Evolutionary conservation across 2,797 vertebrate species (phyloP).

Genomic region (Premnoplex brunnescens): DNA sequence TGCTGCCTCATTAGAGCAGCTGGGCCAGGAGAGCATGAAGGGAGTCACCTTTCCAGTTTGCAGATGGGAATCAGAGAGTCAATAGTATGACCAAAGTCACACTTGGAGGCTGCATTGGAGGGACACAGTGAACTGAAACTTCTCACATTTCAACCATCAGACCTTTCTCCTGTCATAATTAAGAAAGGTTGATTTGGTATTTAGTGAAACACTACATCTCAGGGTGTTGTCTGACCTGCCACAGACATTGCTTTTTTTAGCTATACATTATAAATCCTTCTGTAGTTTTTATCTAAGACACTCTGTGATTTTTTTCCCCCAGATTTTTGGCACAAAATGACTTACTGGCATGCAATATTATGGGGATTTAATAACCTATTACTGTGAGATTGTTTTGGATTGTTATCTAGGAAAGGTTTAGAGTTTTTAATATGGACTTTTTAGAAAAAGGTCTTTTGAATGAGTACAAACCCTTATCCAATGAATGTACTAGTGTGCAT

Average conservation of each 20-base stretch:
- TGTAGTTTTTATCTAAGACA: background rate
- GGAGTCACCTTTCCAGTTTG: background rate
- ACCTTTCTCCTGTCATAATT: background rate
- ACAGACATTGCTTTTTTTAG: background rate
- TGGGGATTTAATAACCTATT: background rate
- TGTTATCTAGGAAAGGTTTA: background rate
- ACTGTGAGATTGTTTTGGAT: background rate
- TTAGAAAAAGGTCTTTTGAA: background rate
- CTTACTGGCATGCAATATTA: background rate
- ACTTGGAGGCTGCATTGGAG: rapidly evolving
- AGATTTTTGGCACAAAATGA: background rate
- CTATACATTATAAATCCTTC: background rate
- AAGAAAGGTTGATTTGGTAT: background rate
- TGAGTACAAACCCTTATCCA: background rate
- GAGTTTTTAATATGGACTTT: background rate
- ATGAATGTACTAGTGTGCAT: background rate
- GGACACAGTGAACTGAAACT: background rate
- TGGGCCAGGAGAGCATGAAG: background rate
- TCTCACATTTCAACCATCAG: background rate
- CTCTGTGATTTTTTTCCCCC: background rate
- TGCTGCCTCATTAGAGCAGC: background rate
- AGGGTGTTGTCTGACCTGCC: background rate
- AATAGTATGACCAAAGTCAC: background rate
- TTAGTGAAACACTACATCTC: background rate
- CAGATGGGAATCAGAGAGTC: background rate